Percentiles rank a stretch among this genome's conserved stretches.
phyloP scores from a whole-genome alignment of 2,797 vertebrate genomes.

The Zenarchopterus dispar region DNA sequence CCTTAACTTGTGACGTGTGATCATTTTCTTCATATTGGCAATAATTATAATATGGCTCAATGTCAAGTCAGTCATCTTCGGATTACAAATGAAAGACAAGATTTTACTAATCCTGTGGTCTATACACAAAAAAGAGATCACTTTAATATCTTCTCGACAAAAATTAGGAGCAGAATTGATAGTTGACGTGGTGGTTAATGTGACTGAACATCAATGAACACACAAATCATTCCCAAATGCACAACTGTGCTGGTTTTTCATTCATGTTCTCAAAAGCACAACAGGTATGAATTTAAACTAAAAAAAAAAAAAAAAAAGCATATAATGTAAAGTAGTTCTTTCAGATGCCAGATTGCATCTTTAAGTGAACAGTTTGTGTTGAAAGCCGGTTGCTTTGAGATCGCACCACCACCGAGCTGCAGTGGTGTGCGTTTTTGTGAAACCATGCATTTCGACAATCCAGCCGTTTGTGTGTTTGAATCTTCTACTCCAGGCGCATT shows the following conservation, averaged over 20 bases:
- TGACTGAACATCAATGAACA: slow-evolving; percentile 60
- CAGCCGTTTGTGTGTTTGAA: slow-evolving; percentile 39
- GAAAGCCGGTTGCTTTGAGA: slow-evolving; percentile 57
- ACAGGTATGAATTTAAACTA: slow-evolving; percentile 15
- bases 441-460: slow-evolving; percentile 59
- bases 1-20: slow-evolving; percentile 34
- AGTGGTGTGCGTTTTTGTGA: slow-evolving; percentile 41
- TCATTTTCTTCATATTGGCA: slow-evolving; percentile 35
- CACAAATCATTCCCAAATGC: slow-evolving; percentile 59
- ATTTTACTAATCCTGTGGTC: slow-evolving; percentile 36
- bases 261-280: slow-evolving; percentile 40
- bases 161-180: slow-evolving; percentile 22
- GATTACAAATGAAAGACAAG: slow-evolving; percentile 29
- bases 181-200: slow-evolving; percentile 40
- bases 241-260: slow-evolving; percentile 36
- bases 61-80: slow-evolving; percentile 17
- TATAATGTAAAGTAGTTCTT: neutral
- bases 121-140: slow-evolving; percentile 7
- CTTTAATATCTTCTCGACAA: slow-evolving; percentile 20
- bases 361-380: slow-evolving; percentile 37
- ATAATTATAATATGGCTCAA: slow-evolving; percentile 32
- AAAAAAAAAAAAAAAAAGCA: too few relatives aligned
- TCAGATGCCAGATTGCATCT: slow-evolving; percentile 26
- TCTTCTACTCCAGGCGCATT: slow-evolving; percentile 40
- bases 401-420: slow-evolving; percentile 54